Conservation (phyloP, 2,797 vertebrate species). For the Thalassophryne amazonica region DNA sequence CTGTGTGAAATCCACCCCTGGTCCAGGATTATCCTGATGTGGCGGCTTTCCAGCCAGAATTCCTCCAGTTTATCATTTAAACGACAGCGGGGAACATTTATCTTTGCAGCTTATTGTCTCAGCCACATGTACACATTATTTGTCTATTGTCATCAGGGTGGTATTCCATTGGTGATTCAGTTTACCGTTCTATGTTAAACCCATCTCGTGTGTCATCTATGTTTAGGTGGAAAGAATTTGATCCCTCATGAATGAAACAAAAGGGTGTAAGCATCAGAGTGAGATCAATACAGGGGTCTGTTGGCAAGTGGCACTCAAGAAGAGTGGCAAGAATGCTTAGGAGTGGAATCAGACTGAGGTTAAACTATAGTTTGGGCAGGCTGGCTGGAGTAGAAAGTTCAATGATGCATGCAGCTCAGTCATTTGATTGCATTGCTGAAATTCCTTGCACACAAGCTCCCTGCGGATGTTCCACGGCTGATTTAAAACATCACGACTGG, state of each 20-base stretch:
- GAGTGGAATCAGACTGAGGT: slow-evolving; percentile 28
- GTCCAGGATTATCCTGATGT: slow-evolving; percentile 61
- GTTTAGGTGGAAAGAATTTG: slow-evolving; percentile 27
- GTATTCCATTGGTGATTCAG: slow-evolving; percentile 54
- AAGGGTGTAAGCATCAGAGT: slow-evolving; percentile 45
- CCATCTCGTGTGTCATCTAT: slow-evolving; percentile 45
- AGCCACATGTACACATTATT: slow-evolving; percentile 49
- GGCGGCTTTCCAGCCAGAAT: slow-evolving; percentile 61
- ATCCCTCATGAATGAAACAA: slow-evolving; percentile 70
- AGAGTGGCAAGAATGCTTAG: slow-evolving; percentile 39
- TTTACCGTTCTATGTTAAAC: slow-evolving; percentile 51
- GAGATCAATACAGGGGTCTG: slow-evolving; percentile 51
- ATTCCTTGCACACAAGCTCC: neutral
- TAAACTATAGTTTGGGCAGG: slow-evolving; percentile 21
- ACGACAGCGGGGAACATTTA: slow-evolving; percentile 66
- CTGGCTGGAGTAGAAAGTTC: neutral
- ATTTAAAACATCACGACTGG: neutral
- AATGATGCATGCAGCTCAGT: slow-evolving; percentile 4
- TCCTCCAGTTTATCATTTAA: slow-evolving; percentile 72
- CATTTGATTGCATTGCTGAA: slow-evolving; percentile 12
- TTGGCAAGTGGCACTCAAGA: slow-evolving; percentile 47
- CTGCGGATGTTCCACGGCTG: neutral
- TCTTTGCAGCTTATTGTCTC: slow-evolving; percentile 63
- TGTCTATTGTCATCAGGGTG: slow-evolving; percentile 50
- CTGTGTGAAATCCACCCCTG: slow-evolving; percentile 40